Conservation (phyloP, 2,113 vertebrate genomes). For the Genyomyrus donnyi region DNA sequence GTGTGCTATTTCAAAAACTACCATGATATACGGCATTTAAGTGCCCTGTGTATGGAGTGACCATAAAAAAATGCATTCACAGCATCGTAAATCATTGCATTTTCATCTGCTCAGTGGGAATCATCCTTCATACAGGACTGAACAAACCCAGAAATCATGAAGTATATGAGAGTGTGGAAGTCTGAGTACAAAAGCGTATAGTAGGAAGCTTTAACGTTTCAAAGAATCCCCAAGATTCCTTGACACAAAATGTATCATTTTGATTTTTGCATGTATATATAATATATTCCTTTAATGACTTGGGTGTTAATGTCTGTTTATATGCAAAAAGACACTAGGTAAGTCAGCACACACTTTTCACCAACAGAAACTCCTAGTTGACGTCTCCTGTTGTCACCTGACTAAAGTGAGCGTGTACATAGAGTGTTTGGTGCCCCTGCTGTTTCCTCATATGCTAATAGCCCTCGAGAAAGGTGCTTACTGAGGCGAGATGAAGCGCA, state of each 20-base stretch:
- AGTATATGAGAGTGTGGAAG: not conserved
- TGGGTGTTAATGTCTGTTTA: slow-evolving; percentile 6
- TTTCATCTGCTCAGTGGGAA: not conserved
- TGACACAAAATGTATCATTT: not conserved
- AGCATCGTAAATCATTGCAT: not conserved
- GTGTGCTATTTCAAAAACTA: not conserved
- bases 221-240: not conserved
- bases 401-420: slow-evolving; percentile 45
- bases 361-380: not conserved
- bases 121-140: not conserved
- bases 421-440: slow-evolving; percentile 58
- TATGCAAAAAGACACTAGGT: slow-evolving; percentile 26
- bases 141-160: not conserved
- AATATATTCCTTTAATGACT: not conserved
- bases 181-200: not conserved
- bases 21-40: not conserved
- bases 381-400: slow-evolving; percentile 46
- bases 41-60: not conserved
- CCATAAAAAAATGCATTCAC: not conserved
- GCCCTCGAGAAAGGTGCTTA: slow-evolving; percentile 79
- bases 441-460: slow-evolving; percentile 62
- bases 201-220: not conserved
- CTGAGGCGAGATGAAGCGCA: slow-evolving; percentile 82
- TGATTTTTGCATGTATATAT: not conserved
- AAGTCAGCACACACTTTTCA: slow-evolving; percentile 36